These are phyloP conservation scores for Promerops cafer DNA, from an alignment of 2,113 vertebrate genomes.

Conservation along the genomic window DNA sequence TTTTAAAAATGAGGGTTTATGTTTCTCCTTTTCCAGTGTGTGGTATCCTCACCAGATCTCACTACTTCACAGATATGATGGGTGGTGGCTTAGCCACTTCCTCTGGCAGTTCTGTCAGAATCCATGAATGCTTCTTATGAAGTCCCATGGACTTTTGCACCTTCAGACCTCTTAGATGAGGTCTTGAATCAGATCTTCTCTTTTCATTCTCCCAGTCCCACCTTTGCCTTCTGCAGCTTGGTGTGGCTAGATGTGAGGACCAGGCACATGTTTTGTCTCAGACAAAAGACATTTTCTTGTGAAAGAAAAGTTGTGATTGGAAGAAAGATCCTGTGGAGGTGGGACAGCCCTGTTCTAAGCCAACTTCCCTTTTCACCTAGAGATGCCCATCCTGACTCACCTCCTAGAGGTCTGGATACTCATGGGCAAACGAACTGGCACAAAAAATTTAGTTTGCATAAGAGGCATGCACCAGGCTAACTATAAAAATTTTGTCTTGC, in stretches of 20 bases:
- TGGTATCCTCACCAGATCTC: background rate
- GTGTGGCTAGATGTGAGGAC: background rate
- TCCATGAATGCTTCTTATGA: background rate
- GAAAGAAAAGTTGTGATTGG: background rate
- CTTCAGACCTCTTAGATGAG: background rate
- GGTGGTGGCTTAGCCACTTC: background rate
- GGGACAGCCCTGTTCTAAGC: background rate
- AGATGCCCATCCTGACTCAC: background rate
- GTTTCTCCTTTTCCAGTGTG: background rate
- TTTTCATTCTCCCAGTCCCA: background rate
- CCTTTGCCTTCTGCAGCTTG: background rate
- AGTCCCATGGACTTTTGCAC: background rate
- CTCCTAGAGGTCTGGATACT: background rate
- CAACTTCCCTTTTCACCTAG: background rate
- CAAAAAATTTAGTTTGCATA: background rate
- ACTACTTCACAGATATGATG: background rate
- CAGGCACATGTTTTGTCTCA: background rate
- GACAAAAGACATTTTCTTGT: too few relatives aligned
- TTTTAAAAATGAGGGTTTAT: background rate
- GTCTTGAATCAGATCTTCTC: background rate
- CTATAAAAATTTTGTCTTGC: background rate
- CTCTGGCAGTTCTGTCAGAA: background rate
- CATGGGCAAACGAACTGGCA: accelerated
- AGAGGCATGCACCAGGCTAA: background rate
- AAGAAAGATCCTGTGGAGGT: background rate